These are phyloP conservation scores for Arvicanthis niloticus DNA, from an alignment of 2,113 vertebrate species.

Conservation along the genomic window DNA sequence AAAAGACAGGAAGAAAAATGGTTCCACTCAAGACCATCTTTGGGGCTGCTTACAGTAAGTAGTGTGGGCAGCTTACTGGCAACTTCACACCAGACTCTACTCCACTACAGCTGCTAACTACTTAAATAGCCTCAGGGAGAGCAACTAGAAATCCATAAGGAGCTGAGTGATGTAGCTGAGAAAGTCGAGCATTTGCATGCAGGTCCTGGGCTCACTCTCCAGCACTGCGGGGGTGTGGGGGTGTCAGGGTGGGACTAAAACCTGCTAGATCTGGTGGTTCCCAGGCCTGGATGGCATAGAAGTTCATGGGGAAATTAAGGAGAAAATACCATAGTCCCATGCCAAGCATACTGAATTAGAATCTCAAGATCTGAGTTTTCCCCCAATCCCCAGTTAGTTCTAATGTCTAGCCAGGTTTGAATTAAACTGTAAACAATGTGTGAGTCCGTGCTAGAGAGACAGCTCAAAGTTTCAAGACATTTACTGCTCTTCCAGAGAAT, in stretches of 20 bases:
- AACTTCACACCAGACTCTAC: not conserved
- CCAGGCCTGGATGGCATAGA: not conserved
- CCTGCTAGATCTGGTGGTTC: not conserved
- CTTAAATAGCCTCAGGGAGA: not conserved
- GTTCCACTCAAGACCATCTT: not conserved
- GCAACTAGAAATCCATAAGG: not conserved
- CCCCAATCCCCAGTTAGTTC: not conserved
- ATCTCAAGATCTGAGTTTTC: not conserved
- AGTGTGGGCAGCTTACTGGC: too few species aligned
- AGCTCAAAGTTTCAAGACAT: not conserved
- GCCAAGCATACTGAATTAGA: not conserved
- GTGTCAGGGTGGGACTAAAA: not conserved
- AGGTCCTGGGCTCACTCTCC: not conserved
- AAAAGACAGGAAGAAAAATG: not conserved
- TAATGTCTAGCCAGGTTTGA: not conserved
- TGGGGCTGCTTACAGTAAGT: not conserved
- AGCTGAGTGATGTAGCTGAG: too few species aligned
- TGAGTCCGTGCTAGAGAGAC: not conserved
- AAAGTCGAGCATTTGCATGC: not conserved
- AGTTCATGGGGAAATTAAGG: not conserved
- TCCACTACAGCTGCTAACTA: not conserved
- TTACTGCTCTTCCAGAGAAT: not conserved
- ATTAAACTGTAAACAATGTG: not conserved
- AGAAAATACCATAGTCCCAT: not conserved
- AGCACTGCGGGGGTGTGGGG: not conserved